phyloP scores from a whole-genome alignment of 2,888 invertebrate genomes.

The Halocaridina rubra region DNA sequence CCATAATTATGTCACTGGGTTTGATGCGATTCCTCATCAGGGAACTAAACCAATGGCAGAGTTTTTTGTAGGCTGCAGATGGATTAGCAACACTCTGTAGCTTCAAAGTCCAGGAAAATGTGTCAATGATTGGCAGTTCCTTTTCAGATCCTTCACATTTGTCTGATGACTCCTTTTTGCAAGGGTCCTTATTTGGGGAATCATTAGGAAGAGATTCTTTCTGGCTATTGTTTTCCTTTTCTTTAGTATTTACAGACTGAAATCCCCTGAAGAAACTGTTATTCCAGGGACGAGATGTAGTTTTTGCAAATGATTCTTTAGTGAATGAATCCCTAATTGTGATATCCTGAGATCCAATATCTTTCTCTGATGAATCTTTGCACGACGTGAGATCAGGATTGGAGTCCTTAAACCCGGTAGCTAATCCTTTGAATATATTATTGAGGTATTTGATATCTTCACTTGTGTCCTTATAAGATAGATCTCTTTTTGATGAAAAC shows the following conservation, averaged over 20 bases:
- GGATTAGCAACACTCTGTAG: neutral
- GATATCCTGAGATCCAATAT: neutral
- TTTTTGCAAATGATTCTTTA: neutral
- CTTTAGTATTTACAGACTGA: neutral
- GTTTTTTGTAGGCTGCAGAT: neutral
- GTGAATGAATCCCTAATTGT: neutral
- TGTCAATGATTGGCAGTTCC: neutral
- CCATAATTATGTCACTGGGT: conserved; percentile 6
- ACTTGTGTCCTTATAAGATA: no score
- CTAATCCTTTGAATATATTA: no score
- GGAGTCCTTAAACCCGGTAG: no score
- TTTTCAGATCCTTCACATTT: no score
- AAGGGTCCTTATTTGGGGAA: neutral
- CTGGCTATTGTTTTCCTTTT: neutral
- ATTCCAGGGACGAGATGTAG: neutral
- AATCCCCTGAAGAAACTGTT: neutral
- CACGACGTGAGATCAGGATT: no score
- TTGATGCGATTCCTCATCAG: neutral
- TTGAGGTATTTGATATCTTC: no score
- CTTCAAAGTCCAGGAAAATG: neutral
- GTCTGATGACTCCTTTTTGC: neutral
- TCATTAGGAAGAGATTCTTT: neutral
- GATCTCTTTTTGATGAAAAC: no score
- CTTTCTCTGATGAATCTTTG: neutral
- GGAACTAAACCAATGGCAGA: conserved; percentile 2